Evolutionary conservation across 2,797 vertebrate genomes (phyloP), one percentile per base, ranked within the genome.

Genomic region (Selene dorsalis): DNA sequence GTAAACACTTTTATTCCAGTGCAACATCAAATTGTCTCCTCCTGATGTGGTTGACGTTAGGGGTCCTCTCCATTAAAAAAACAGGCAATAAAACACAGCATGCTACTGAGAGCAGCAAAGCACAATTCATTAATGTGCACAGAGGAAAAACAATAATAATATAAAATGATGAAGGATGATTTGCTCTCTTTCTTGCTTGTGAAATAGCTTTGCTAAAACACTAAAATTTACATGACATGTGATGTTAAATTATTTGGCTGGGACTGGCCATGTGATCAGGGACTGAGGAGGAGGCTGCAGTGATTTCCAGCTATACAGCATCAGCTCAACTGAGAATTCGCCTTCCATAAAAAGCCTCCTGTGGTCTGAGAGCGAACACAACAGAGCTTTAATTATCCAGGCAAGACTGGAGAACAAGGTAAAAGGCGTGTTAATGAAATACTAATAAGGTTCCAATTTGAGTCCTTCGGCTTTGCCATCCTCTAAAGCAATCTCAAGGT

Each of bases 341-440:
- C 50, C 87, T 78, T 77, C 68, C 53, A 69, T 73, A 70, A 82
- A 86, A 88, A 85, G 79, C 84, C 90, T 90, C 86, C 73, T 83
- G 87, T 84, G 88, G 87, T 84, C 82, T 58, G 69, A 50, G 84
- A 65, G 72, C 56, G 87, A 88, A 83, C 61, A 43, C 74, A 75
- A 89, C 84, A 74, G 79, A 90, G 81, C 78, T 74, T 93, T 94
- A 95, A 95, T 95, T 93, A 94, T 86, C 77, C 70, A 32, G 78
- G 82, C 90, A 90, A 88, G 91, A 86, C 89, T 84, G 82, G 91
- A 92, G 93, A 92, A 88, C 81, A 85, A 92, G 92, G 93, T 93
- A 93, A 93, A 92, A 92, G 84, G 93, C 91, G 75, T 91, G 91
- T 92, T 94, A 93, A 94, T 95, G 91, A 94, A 94, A 93, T 75